Conservation (phyloP, 1,140 invertebrate species). For the Ceratina japonica region DNA sequence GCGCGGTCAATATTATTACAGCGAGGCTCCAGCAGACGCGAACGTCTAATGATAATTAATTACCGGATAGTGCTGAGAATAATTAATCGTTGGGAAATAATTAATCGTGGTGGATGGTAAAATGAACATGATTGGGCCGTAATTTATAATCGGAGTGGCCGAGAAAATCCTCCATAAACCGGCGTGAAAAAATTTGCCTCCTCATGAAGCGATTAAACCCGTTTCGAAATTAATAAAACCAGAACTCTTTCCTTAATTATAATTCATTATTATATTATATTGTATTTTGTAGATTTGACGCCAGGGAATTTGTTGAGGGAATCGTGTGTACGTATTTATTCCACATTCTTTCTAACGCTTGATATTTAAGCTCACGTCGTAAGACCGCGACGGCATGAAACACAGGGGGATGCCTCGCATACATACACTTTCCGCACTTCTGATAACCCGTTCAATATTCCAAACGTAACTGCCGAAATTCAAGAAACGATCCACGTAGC, state of each 20-base stretch:
- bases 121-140: slow-evolving; percentile 52
- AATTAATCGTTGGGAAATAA: slow-evolving; percentile 59
- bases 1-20: slow-evolving; percentile 40
- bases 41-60: slow-evolving; percentile 60
- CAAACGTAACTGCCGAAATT: slow-evolving; percentile 13
- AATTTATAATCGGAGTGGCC: slow-evolving; percentile 51
- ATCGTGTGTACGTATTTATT: no score
- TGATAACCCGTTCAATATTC: slow-evolving; percentile 28
- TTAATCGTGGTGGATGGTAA: slow-evolving; percentile 44
- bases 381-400: not conserved
- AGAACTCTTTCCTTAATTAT: no score
- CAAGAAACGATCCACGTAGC: slow-evolving; percentile 30
- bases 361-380: no score
- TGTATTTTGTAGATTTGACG: no score
- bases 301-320: no score
- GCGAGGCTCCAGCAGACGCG: not conserved
- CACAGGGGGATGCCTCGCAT: not conserved
- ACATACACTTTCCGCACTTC: not conserved
- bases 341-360: no score
- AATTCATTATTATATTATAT: no score
- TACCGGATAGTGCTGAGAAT: slow-evolving; percentile 43
- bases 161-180: not conserved
- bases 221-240: no score
- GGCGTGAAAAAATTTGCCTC: not conserved
- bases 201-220: not conserved